Evolutionary conservation across 2,113 vertebrate genomes (phyloP).

Genomic region (Baryphthengus martii): DNA sequence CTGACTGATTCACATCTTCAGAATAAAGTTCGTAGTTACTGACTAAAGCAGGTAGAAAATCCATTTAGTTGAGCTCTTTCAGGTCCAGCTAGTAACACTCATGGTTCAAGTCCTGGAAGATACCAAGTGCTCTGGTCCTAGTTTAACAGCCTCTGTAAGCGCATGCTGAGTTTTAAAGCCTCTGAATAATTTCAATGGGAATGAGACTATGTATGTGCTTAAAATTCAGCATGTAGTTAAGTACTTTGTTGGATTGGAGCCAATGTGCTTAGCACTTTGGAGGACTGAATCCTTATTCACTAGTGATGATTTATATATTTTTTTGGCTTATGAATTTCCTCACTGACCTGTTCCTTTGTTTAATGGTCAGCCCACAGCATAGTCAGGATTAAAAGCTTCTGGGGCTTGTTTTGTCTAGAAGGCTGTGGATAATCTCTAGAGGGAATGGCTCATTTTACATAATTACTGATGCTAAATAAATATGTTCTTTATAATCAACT

Average conservation of each 20-base stretch:
- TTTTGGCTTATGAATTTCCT: constrained; percentile 24
- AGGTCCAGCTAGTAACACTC: not conserved
- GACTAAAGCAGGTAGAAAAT: not conserved
- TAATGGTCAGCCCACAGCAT: not conserved
- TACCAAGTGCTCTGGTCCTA: not conserved
- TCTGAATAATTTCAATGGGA: constrained; percentile 19
- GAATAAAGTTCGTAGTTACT: not conserved
- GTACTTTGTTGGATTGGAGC: not conserved
- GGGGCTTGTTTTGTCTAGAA: constrained; percentile 56
- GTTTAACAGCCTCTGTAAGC: not conserved
- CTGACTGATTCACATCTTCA: not conserved
- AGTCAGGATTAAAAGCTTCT: constrained; percentile 54
- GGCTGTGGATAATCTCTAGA: constrained; percentile 44
- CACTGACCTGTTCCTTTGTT: constrained; percentile 42
- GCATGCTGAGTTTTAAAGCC: not conserved
- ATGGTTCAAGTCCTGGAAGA: not conserved
- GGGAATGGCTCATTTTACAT: constrained; percentile 39
- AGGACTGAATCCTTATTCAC: constrained; percentile 7
- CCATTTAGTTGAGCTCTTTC: not conserved
- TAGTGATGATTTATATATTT: not conserved
- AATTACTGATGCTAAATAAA: constrained; percentile 55
- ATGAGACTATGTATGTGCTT: constrained; percentile 41
- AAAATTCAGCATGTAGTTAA: constrained; percentile 55
- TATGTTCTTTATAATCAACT: constrained; percentile 59
- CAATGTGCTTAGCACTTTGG: constrained; percentile 20